Evolutionary conservation across 1,140 invertebrate species (phyloP).

Genomic region (Propsilocerus akamusi): DNA sequence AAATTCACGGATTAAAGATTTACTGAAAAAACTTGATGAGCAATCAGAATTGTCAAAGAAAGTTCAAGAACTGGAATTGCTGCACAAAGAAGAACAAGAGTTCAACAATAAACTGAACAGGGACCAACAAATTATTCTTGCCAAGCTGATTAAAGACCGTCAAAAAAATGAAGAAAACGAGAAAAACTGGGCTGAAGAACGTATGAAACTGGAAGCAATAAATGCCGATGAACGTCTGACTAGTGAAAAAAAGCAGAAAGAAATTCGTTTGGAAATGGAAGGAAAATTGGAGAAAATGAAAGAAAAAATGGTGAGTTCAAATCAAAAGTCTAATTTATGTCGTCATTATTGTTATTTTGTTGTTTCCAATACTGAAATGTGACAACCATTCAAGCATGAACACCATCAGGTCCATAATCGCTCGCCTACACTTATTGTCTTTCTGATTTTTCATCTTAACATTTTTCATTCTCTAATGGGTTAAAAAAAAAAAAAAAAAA

Average conservation of each 20-base stretch:
- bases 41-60: background rate
- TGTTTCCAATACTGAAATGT: too few relatives aligned
- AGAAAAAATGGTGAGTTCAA: background rate
- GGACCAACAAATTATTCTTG: conserved; percentile 1
- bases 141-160: conserved; percentile 5
- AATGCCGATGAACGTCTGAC: conserved; percentile 8
- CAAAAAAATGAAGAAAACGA: conserved; percentile 1
- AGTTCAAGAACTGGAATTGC: background rate
- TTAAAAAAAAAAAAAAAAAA: too few relatives aligned
- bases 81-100: background rate
- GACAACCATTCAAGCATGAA: too few relatives aligned
- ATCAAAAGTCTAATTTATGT: too few relatives aligned
- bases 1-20: background rate
- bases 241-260: conserved; percentile 24
- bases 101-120: conserved; percentile 1
- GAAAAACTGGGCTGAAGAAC: conserved; percentile 4
- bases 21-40: background rate
- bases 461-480: background rate
- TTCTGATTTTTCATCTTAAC: background rate
- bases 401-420: too few relatives aligned
- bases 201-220: background rate
- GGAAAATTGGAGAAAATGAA: background rate
- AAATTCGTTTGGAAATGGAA: conserved; percentile 27
- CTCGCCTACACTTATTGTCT: background rate
- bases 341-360: too few relatives aligned